Evolutionary conservation across 2,113 vertebrate genomes (phyloP), one percentile per base, ranked within the genome.

Genomic region (Todiramphus chloris): DNA sequence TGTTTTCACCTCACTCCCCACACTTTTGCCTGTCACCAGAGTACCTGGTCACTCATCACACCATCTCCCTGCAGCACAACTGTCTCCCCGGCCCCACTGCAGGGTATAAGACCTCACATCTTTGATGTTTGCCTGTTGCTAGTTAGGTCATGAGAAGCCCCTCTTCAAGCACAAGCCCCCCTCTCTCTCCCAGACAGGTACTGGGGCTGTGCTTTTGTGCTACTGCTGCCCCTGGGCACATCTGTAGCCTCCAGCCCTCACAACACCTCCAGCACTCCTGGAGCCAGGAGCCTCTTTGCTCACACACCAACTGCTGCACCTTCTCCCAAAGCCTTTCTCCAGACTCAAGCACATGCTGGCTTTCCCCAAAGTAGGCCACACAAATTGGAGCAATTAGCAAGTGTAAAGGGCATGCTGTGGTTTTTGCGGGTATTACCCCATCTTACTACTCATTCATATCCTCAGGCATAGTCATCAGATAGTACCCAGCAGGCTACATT

Each of bases 331-430:
- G 69, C 64, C 46, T 13, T 72, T 68, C 73, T 82, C 69, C 59
- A 75, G 74, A 16, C 35, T 51, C 53, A 18, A 17, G 80, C 73
- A 79, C 67, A 20, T 37, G 70, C 43, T 74, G n/a, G 19, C 68
- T 85, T 95, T 93, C 53, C 41, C 74, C 73, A 84, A 7, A 1
- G 1, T 55, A 72, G 64, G 88, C 80, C 95, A 89, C 91, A 96
- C 77, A 92, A 91, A 95, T 87, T 94, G 87, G 67, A 87, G 89
- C 87, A 95, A 96, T 96, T 92, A 94, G 83, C 51, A 89, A 89
- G 91, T 48, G 87, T 68, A 84, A 94, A 96, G 91, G 77, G 66
- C 87, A 95, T 7, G 69, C 73, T 84, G 93, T 83, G 82, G 88
- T 64, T 96, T 96, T 88, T 5, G 1, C 59, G 63, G 58, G 19